A percentile compares a stretch with the other conserved stretches of the same genome.
Conservation (phyloP, 2,888 invertebrate genomes). For the Lagria hirta region DNA sequence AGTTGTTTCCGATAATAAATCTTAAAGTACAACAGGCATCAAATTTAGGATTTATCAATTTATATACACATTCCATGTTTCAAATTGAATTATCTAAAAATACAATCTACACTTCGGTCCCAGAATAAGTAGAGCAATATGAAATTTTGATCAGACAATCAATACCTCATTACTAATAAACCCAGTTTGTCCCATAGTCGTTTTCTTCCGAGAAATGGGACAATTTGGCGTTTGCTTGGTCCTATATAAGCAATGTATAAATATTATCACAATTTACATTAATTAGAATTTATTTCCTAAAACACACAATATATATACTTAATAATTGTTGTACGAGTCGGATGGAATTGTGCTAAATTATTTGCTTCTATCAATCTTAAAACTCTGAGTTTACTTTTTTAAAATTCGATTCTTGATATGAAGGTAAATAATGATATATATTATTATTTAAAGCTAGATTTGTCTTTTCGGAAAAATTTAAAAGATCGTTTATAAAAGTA, state of each 20-base stretch:
- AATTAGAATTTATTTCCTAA: conserved; percentile 14
- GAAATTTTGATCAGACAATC: conserved; percentile 31
- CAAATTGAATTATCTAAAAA: conserved; percentile 29
- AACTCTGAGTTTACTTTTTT: no score
- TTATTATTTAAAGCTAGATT: no score
- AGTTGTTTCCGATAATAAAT: no score
- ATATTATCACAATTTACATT: conserved; percentile 37
- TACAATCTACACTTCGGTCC: conserved; percentile 34
- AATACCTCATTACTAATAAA: conserved; percentile 26
- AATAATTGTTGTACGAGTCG: conserved; percentile 47
- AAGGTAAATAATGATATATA: no score
- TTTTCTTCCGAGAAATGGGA: not conserved
- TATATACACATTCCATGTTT: conserved; percentile 15
- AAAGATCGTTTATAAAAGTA: no score
- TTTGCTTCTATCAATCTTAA: no score
- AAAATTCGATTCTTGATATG: no score
- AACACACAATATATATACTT: conserved; percentile 8
- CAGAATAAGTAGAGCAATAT: conserved; percentile 32
- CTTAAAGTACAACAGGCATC: conserved; percentile 9
- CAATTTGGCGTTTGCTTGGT: conserved; percentile 20
- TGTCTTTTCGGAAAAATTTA: no score
- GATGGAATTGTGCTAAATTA: conserved; percentile 43
- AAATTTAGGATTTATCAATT: no score
- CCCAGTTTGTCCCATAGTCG: conserved; percentile 12
- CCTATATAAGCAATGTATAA: conserved; percentile 31